Evolutionary conservation across 2,797 vertebrate genomes (phyloP).

Genomic region (Gobio occitaniae): DNA sequence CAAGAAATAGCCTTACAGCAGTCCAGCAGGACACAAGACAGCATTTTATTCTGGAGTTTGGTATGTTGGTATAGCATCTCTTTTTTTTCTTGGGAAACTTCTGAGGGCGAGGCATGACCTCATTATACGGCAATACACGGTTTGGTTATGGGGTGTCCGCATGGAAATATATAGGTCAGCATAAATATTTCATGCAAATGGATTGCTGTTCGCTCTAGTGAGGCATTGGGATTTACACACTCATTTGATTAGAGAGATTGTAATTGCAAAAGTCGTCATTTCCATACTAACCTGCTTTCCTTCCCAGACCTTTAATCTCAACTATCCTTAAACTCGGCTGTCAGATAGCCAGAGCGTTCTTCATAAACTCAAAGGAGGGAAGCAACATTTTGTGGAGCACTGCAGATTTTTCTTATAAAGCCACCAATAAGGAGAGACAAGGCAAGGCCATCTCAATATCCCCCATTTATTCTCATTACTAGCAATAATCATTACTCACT

Average conservation of each 20-base stretch:
- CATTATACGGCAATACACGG: conserved; percentile 54
- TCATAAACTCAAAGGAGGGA: conserved; percentile 36
- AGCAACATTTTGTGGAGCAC: conserved; percentile 39
- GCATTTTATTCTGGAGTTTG: conserved; percentile 25
- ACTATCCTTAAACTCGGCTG: conserved; percentile 36
- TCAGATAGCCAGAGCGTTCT: conserved; percentile 9
- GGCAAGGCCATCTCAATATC: conserved; percentile 49
- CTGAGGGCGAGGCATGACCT: conserved; percentile 54
- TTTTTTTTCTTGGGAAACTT: conserved; percentile 40
- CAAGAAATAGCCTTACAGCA: background rate
- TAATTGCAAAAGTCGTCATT: conserved; percentile 63
- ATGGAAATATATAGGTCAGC: conserved; percentile 61
- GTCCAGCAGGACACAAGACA: background rate
- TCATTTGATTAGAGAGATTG: conserved; percentile 61
- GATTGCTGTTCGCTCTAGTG: conserved; percentile 56
- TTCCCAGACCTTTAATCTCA: conserved; percentile 57
- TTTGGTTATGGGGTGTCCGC: conserved; percentile 47
- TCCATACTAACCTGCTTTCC: conserved; percentile 64
- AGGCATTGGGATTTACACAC: conserved; percentile 58
- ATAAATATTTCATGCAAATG: conserved; percentile 66
- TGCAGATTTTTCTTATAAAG: conserved; percentile 51
- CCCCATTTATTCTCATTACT: conserved; percentile 61
- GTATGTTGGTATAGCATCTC: conserved; percentile 24
- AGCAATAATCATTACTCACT: conserved; percentile 48
- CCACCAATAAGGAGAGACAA: conserved; percentile 37